phyloP scores from a whole-genome alignment of 2,888 invertebrate species.

The Hirudinaria manillensis region DNA sequence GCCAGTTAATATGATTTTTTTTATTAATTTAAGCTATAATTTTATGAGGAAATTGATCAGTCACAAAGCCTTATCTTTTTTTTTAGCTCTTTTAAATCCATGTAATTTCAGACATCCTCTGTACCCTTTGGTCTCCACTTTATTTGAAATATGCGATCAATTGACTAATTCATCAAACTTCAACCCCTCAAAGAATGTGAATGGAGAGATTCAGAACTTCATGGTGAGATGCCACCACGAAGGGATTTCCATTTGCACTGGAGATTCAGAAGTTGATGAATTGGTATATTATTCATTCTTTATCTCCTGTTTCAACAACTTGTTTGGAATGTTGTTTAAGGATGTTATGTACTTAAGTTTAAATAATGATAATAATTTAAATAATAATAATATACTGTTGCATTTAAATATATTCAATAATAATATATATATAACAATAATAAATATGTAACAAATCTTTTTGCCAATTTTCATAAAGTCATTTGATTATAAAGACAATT shows the following conservation, averaged over 20 bases:
- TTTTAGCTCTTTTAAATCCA: background rate
- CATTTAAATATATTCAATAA: no score
- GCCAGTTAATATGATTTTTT: slow-evolving; percentile 2
- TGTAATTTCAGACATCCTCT: slow-evolving; percentile 56
- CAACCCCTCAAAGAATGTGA: slow-evolving; percentile 47
- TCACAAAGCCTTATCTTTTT: background rate
- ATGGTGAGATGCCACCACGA: slow-evolving; percentile 82
- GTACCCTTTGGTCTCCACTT: slow-evolving; percentile 50
- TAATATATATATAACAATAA: no score
- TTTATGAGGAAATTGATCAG: background rate
- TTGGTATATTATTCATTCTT: slow-evolving; percentile 44
- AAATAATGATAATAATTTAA: no score
- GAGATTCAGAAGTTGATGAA: slow-evolving; percentile 56
- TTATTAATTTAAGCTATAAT: background rate
- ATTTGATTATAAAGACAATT: no score
- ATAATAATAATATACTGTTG: no score
- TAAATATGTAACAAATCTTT: no score
- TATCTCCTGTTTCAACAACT: background rate
- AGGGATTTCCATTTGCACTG: slow-evolving; percentile 74
- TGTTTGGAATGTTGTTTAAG: no score
- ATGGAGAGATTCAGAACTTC: slow-evolving; percentile 66
- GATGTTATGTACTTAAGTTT: no score
- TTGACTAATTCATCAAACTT: slow-evolving; percentile 49
- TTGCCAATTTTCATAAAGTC: no score
- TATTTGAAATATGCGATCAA: slow-evolving; percentile 54